Conservation (phyloP, 2,888 invertebrate species). For the Hyalella azteca region DNA sequence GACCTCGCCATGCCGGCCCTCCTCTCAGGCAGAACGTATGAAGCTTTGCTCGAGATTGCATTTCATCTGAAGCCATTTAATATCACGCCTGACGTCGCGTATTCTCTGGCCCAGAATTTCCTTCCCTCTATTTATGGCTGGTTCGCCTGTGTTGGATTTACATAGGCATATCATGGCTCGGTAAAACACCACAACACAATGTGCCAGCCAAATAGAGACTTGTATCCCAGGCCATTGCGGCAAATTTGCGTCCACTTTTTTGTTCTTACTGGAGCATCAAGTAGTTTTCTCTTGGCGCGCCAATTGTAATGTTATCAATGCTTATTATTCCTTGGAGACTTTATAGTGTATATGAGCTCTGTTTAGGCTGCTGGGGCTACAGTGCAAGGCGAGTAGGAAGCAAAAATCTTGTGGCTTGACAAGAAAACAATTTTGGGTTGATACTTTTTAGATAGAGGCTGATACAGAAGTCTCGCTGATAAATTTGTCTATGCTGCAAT, state of each 20-base stretch:
- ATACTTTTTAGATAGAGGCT: no score
- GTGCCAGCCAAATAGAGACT: slow-evolving; percentile 10
- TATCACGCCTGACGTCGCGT: neutral
- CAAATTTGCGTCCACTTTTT: slow-evolving; percentile 10
- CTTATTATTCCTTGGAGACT: neutral
- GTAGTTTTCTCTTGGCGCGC: neutral
- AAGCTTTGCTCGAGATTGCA: neutral
- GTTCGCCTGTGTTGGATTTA: neutral
- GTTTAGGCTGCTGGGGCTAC: neutral
- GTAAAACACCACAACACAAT: neutral
- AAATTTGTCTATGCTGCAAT: no score
- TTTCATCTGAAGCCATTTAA: slow-evolving; percentile 1
- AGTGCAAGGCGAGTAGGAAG: no score
- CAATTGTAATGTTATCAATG: slow-evolving; percentile 22
- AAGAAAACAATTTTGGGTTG: no score
- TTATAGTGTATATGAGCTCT: neutral
- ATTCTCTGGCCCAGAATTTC: neutral
- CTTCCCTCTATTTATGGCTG: neutral
- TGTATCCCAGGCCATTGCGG: neutral
- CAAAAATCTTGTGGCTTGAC: no score
- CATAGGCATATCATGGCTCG: neutral
- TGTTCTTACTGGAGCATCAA: neutral
- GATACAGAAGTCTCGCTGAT: no score
- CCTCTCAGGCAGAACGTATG: no score
- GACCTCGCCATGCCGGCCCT: no score